A percentile compares a stretch with the other conserved stretches of the same genome.
Conservation (phyloP, 2,113 vertebrate genomes). For the Suricata suricatta region DNA sequence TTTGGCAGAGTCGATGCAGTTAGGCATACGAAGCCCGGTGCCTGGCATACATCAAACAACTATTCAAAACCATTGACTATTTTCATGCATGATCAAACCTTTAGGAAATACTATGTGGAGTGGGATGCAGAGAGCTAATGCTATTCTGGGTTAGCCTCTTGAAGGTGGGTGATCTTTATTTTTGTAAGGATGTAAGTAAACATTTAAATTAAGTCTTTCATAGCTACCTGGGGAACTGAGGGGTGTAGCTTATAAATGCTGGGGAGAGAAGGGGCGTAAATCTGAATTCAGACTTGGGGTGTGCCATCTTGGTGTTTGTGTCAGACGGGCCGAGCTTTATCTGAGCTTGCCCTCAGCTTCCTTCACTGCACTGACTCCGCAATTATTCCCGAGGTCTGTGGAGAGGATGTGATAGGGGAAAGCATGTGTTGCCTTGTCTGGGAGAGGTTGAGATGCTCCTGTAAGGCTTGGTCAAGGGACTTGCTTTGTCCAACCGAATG, state of each 20-base stretch:
- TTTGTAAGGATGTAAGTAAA: not conserved
- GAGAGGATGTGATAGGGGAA: no score
- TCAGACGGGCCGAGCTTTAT: not conserved
- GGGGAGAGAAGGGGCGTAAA: not conserved
- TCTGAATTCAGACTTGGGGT: not conserved
- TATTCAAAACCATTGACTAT: not conserved
- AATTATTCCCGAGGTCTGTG: not conserved
- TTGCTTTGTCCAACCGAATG: not conserved
- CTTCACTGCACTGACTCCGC: rapidly evolving
- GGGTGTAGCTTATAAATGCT: not conserved
- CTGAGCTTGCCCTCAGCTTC: not conserved
- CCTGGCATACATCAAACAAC: not conserved
- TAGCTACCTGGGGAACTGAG: not conserved
- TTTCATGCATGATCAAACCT: not conserved
- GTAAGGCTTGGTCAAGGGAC: not conserved
- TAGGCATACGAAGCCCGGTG: not conserved
- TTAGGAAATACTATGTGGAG: not conserved
- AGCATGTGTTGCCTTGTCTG: rapidly evolving
- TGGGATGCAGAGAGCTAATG: not conserved
- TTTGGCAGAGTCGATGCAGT: not conserved
- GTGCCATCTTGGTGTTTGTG: not conserved
- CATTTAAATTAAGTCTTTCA: not conserved
- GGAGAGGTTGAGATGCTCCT: no score
- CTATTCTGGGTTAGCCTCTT: not conserved
- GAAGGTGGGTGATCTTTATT: not conserved